Base-by-base conservation (phyloP, 1,140 invertebrate genomes). In the Aphaenogaster rudis region DNA sequence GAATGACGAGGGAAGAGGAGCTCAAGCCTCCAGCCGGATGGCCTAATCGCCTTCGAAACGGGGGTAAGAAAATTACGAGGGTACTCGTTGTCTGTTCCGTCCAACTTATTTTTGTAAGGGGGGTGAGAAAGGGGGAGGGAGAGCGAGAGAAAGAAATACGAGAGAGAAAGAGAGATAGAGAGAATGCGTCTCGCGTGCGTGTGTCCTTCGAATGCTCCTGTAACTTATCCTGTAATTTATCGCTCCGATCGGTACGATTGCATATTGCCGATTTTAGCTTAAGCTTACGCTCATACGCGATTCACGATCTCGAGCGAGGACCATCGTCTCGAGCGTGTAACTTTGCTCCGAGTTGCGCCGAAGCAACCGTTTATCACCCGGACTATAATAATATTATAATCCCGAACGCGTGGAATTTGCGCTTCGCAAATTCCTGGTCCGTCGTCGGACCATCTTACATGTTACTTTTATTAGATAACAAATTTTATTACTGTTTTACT, bases 91-190 rank as follows among this genome's bases (percentile, higher is more conserved):
- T 92, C 78, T 63, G 88, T 90, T 94, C 94, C 94, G 94, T 95
- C 94, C 94, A 94, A 91, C 91, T 91, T 94, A 94, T 94, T 94
- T 94, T 94, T 94, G 64, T 95, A 94, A 93, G 88, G 86, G 86
- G 52, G 76, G 45, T 84, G 28, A 89, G 67, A 57, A 87, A 91
- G 90, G 66, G 50, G 72, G 63, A 79, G 42, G 57, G 79, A 59
- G 63, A 77, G 76, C 21, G 36, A 67, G n/a, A 72, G n/a, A 66
- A 57, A 69, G 48, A 69, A 28, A 69, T 50, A 64, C 2, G 36
- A 84, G 13, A 66, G 63, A 45, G 7, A 77, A 17, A 84, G 13
- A 66, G 63, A 45, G 7, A 77, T 50, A 81, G 69, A 63, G 81
- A 74, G 39, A 74, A 71, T 86, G 84, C 77, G 74, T 87, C 66